Evolutionary conservation across 2,888 invertebrate species (phyloP), one percentile per base, ranked within the genome.

Genomic region (Diarsia brunnea): DNA sequence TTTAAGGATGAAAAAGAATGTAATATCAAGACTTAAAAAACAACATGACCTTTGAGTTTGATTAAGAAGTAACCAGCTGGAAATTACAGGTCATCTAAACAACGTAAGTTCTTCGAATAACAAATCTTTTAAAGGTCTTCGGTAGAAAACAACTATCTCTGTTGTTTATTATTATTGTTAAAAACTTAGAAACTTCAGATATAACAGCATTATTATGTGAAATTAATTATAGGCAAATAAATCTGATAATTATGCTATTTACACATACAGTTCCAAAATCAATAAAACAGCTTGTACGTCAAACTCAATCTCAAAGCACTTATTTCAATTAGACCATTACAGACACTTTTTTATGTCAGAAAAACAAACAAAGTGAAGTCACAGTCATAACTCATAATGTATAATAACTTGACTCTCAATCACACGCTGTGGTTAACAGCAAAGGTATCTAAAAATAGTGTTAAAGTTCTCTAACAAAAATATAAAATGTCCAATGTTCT

Each of bases 1-100:
- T 31, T 69, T 69, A 19, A 16, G 27, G 24, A 66, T 27, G 27
- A n/a, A 66, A 8, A 55, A 31, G 19, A 73, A 47, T 14, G 1
- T 49, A 49, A 60, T 43, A 2, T 12, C 38, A 51, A 16, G n/a
- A 31, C 5, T 24, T 31, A 8, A 77, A 53, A 24, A 64, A 12
- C 27, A 77, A 58, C 49, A 77, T 19, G 14, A 77, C 43, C 78
- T 77, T 75, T 64, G 19, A 38, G 0, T n/a, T 55, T 64, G 47
- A 12, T 77, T 49, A 2, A 49, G 14, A 58, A 78, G 10, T 21
- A 64, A 1, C 38, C 47, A 47, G 38, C 8, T 64, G 12, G 5
- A 19, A 75, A 43, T 0, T 47, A 12, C 27, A 64, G n/a, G 14
- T 58, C 5, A 55, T 1, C 0, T 16, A 31, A 64, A 74, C 47